Percentiles rank a stretch among this genome's conserved stretches.
Evolutionary conservation across 1,140 invertebrate genomes (phyloP).

Genomic region (Ganaspis sp.): DNA sequence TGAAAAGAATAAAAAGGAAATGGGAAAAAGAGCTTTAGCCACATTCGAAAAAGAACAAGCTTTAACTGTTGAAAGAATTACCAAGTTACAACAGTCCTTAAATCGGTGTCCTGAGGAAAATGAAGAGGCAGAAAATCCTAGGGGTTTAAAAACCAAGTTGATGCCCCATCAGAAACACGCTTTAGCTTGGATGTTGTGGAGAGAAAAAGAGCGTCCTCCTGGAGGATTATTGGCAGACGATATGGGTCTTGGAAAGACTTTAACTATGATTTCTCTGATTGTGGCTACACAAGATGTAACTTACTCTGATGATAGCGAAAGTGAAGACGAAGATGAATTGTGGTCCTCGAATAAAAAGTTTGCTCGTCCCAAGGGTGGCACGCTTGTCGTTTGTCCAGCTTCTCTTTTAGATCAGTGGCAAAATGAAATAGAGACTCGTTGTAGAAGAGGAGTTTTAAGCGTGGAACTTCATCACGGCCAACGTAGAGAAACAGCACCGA

Average conservation of each 20-base stretch:
- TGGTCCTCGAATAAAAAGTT: conserved; percentile 58
- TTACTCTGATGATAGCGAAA: conserved; percentile 46
- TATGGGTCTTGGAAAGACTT: conserved; percentile 96
- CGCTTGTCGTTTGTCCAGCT: conserved; percentile 93
- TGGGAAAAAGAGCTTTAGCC: conserved; percentile 76
- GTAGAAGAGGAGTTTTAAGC: conserved; percentile 79
- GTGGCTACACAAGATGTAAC: conserved; percentile 69
- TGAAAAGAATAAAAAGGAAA: conserved; percentile 36
- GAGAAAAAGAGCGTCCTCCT: conserved; percentile 88
- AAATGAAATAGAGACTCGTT: conserved; percentile 84
- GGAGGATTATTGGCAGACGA: conserved; percentile 94
- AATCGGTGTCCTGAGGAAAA: conserved; percentile 80
- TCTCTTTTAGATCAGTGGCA: conserved; percentile 91
- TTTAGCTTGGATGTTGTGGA: conserved; percentile 91
- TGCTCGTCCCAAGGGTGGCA: conserved; percentile 79
- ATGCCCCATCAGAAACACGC: conserved; percentile 93
- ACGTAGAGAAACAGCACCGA: conserved; percentile 81
- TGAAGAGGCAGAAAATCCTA: conserved; percentile 79
- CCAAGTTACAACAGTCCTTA: conserved; percentile 85
- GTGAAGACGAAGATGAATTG: conserved; percentile 51
- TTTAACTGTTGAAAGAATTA: conserved; percentile 83
- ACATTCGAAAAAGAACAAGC: conserved; percentile 80
- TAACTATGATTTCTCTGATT: conserved; percentile 91
- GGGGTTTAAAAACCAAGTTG: conserved; percentile 81
- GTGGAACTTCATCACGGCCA: conserved; percentile 89